Evolutionary conservation across 1,140 invertebrate genomes (phyloP).

Genomic region (Drosophila sp.): DNA sequence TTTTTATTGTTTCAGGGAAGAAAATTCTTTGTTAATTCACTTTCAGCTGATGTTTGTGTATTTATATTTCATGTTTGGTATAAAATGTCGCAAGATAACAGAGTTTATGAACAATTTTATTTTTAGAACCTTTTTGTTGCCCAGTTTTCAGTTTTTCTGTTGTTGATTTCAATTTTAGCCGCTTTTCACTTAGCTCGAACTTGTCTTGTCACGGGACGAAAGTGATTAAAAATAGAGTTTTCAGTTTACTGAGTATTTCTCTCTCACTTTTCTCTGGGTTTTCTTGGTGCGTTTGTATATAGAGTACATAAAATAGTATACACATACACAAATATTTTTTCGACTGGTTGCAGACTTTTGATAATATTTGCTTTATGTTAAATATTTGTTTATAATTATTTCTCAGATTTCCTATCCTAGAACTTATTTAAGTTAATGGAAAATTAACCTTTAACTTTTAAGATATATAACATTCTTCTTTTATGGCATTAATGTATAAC

Average conservation of each 20-base stretch:
- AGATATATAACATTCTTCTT: no score
- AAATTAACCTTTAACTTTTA: no score
- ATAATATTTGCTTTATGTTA: no score
- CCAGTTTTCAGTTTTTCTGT: conserved; percentile 69
- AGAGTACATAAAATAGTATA: no score
- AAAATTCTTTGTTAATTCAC: conserved; percentile 29
- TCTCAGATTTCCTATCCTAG: no score
- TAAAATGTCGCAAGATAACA: conserved; percentile 63
- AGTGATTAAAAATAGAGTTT: conserved; percentile 75
- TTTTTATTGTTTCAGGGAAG: conserved; percentile 52
- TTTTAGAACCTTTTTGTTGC: conserved; percentile 60
- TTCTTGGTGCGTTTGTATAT: conserved; percentile 6
- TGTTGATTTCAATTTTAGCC: conserved; percentile 74
- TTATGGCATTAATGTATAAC: no score
- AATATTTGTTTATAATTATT: no score
- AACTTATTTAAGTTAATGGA: no score
- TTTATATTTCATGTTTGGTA: conserved; percentile 64
- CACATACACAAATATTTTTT: no score
- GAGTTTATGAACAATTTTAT: conserved; percentile 39
- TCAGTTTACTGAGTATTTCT: conserved; percentile 17
- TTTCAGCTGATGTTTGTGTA: conserved; percentile 33
- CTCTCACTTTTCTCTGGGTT: conserved; percentile 6
- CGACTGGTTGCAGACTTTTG: neutral
- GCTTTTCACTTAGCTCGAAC: conserved; percentile 56
- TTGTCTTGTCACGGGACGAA: conserved; percentile 72